These are phyloP conservation scores for Eubucco bourcierii DNA, from an alignment of 2,113 vertebrate genomes.

Conservation along the genomic window DNA sequence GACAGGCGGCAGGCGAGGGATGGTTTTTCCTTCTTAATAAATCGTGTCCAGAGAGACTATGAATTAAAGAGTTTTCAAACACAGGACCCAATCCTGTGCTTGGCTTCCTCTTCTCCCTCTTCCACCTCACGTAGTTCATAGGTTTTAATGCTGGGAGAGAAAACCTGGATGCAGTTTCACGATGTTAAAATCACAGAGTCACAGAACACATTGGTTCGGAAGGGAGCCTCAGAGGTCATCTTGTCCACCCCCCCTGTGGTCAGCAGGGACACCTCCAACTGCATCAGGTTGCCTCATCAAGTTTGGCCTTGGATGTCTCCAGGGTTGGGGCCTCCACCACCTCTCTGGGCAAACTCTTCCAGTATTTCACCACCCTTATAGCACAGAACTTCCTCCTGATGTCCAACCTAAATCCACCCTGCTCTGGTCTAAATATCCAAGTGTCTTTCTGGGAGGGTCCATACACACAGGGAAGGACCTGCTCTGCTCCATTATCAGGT, in stretches of 20 bases:
- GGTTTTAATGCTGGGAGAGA: not conserved
- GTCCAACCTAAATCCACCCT: too few relatives aligned
- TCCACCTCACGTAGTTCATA: not conserved
- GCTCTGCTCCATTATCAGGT: not conserved
- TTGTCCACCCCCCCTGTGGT: too few relatives aligned
- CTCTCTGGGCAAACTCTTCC: too few relatives aligned
- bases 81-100: not conserved
- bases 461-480: rapidly evolving
- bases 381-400: too few relatives aligned
- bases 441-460: not conserved
- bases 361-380: too few relatives aligned
- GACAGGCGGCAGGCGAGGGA: not conserved
- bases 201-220: too few relatives aligned
- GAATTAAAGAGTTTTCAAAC: conserved; percentile 29
- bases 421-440: not conserved
- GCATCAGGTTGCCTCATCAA: too few relatives aligned
- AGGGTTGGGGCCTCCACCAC: too few relatives aligned
- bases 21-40: conserved; percentile 18
- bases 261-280: too few relatives aligned
- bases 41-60: not conserved
- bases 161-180: not conserved
- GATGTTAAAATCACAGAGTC: not conserved
- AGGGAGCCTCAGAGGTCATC: too few relatives aligned
- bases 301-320: too few relatives aligned
- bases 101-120: not conserved